Base-by-base conservation (phyloP, 1,140 invertebrate genomes). In the Coboldia fuscipes region DNA sequence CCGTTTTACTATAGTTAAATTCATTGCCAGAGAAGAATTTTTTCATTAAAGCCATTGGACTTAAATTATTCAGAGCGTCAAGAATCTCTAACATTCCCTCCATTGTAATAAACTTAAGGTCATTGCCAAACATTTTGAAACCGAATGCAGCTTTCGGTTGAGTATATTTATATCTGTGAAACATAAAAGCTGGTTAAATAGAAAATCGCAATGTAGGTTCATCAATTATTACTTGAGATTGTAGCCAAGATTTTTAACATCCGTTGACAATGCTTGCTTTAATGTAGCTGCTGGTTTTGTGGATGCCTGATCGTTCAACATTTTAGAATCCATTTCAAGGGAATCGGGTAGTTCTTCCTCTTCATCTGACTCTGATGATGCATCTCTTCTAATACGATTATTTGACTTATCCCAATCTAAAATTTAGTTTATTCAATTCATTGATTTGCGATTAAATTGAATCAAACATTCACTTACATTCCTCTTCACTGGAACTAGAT, bases 1-100 rank as follows among this genome's bases (percentile, higher is more conserved):
- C 66, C 1, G 75, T 74, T 51, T 81, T 79, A 43, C 76, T 73
- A 45, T 76, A 81, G 24, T 68, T 71, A 13, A 82, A 69, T 60
- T 81, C 76, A 64, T 73, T 70, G 35, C 76, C 76, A 9, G 76
- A 79, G 2, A 82, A 50, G 33, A 84, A 65, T 33, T 72, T 65
- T 38, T 72, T 63, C 2, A 80, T 59, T 42, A 72, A 68, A 31
- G 67, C 48, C 42, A 74, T 62, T 1, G 76, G 74, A 51, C 78
- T 70, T 3, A 82, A 43, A 27, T 60, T 55, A n/a, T 63, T 51
- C 6, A 75, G 43, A 3, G 68, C 57, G 9, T 61, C 57, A 38
- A 54, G 55, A 21, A 83, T 72, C 46, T 81, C 72, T 2, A 66
- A 46, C 37, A 75, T 60, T 1, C 72, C 75, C 38, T 72, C 65